Conservation (phyloP, 2,797 vertebrate genomes). For the Perdix hodgsoniae region DNA sequence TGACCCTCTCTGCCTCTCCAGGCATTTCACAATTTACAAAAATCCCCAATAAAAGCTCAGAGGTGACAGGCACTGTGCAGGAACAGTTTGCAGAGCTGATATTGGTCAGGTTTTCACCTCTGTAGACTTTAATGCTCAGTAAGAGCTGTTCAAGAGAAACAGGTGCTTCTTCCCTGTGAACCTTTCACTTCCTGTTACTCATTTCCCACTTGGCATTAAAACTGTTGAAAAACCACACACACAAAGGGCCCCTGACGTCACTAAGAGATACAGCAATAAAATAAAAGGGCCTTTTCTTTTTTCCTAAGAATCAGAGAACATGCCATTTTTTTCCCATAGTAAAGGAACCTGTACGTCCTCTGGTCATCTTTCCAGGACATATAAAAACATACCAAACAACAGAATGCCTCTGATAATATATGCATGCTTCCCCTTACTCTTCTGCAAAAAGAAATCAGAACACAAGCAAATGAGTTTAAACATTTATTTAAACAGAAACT, state of each 20-base stretch:
- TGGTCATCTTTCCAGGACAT: neutral
- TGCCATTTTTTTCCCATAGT: neutral
- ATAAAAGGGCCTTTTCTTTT: neutral
- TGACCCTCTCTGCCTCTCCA: neutral
- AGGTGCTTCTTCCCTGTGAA: constrained; percentile 30
- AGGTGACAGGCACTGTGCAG: neutral
- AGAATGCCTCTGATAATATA: neutral
- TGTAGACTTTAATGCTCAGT: neutral
- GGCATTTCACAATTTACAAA: neutral
- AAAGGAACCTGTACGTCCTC: neutral
- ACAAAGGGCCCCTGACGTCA: constrained; percentile 21
- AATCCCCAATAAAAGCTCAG: neutral
- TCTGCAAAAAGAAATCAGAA: neutral
- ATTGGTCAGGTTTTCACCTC: neutral
- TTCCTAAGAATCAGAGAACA: neutral
- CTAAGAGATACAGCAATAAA: neutral
- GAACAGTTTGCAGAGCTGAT: neutral
- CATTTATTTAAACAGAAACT: constrained; percentile 85
- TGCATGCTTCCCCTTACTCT: neutral
- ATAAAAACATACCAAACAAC: neutral
- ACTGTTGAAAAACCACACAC: constrained; percentile 32
- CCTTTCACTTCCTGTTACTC: constrained; percentile 29
- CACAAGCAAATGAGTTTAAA: constrained; percentile 67
- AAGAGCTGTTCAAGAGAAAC: constrained; percentile 8
- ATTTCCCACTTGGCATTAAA: constrained; percentile 38